These are phyloP conservation scores for Cordilura impudica DNA, from an alignment of 2,888 invertebrate genomes.

Conservation along the genomic window DNA sequence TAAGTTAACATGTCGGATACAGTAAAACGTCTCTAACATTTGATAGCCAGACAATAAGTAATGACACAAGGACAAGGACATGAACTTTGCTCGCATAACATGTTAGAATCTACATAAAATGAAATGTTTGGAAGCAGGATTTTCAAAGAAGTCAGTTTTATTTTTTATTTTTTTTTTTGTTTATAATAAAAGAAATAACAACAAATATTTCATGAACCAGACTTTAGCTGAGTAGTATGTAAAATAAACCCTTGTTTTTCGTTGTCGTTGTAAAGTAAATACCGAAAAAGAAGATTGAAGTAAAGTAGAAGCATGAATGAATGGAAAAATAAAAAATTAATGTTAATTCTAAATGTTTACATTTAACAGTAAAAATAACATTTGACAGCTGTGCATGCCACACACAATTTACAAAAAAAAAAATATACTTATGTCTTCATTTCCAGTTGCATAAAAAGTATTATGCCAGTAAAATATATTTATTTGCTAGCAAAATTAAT, in stretches of 20 bases:
- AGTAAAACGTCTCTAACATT: slow-evolving; percentile 58
- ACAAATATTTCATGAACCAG: slow-evolving; percentile 19
- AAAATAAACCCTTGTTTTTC: not conserved
- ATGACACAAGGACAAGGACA: slow-evolving; percentile 60
- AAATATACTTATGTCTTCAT: too few species aligned
- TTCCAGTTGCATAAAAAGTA: too few species aligned
- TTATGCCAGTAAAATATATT: too few species aligned
- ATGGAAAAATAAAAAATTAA: slow-evolving; percentile 49
- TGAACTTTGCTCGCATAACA: not conserved
- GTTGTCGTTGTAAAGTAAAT: slow-evolving; percentile 1
- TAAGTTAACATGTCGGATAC: slow-evolving; percentile 58
- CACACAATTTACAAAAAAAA: slow-evolving; percentile 44
- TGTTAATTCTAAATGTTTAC: slow-evolving; percentile 61
- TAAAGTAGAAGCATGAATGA: slow-evolving; percentile 6
- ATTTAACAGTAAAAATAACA: slow-evolving; percentile 61
- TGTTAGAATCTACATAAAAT: slow-evolving; percentile 7
- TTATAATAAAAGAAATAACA: too few species aligned
- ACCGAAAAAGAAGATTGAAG: slow-evolving; percentile 4
- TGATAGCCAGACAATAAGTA: slow-evolving; percentile 54
- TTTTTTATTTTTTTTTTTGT: slow-evolving; percentile 10
- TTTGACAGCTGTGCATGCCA: slow-evolving; percentile 61
- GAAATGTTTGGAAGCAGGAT: slow-evolving; percentile 17
- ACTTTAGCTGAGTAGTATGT: not conserved
- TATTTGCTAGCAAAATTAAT: too few species aligned
- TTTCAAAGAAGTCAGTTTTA: slow-evolving; percentile 26